Evolutionary conservation across 2,797 vertebrate species (phyloP).

Genomic region (Peromyscus aztecus): DNA sequence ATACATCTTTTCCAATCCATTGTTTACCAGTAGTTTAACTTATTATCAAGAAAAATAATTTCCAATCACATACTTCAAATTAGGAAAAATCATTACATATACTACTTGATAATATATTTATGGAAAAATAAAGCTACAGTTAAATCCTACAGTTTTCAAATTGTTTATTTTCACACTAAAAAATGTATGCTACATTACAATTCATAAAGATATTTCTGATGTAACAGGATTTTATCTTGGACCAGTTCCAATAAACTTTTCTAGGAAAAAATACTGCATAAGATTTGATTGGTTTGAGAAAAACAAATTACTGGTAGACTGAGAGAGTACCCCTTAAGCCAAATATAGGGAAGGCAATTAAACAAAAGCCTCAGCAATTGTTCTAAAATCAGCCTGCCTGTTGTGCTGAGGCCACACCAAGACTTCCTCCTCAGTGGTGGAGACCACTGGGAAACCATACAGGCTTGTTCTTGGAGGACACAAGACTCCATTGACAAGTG

Average conservation of each 20-base stretch:
- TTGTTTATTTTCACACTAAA: slow-evolving; percentile 31
- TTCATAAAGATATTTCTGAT: background rate
- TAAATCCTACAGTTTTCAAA: slow-evolving; percentile 24
- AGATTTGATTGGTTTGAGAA: background rate
- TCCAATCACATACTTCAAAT: background rate
- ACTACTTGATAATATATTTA: background rate
- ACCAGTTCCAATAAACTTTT: background rate
- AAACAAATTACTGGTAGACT: background rate
- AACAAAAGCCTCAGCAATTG: background rate
- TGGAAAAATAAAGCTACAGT: background rate
- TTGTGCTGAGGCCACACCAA: background rate
- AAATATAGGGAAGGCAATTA: background rate
- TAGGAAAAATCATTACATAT: background rate
- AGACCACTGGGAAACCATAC: background rate
- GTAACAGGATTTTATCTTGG: background rate
- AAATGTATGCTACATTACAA: background rate
- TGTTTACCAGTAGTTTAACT: background rate
- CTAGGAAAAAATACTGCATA: background rate
- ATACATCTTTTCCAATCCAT: background rate
- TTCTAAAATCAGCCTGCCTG: background rate
- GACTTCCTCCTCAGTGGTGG: background rate
- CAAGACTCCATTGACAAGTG: background rate
- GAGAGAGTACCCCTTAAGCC: background rate
- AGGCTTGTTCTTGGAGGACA: background rate
- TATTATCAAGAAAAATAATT: slow-evolving; percentile 4